Percentiles rank a stretch among this genome's conserved stretches.
Evolutionary conservation across 2,888 invertebrate genomes (phyloP).

Genomic region (Drosophila differens): DNA sequence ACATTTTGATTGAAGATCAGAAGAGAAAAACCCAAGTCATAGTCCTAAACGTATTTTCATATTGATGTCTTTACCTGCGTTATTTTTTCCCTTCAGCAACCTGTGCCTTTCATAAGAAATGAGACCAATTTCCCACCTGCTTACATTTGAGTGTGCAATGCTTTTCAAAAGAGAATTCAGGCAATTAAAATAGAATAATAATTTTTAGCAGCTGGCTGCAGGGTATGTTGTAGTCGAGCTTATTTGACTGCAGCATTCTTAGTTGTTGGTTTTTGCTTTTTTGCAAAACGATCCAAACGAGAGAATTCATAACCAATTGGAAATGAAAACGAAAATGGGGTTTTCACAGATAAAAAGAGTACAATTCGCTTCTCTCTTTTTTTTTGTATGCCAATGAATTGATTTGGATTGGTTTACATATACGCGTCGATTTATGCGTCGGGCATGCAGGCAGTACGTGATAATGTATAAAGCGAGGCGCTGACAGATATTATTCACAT

Average conservation of each 20-base stretch:
- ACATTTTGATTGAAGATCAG: neutral
- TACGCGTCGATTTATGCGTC: conserved; percentile 46
- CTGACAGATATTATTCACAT: conserved; percentile 81
- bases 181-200: neutral
- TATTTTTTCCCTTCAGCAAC: neutral
- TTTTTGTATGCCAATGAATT: conserved; percentile 35
- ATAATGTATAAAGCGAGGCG: conserved; percentile 71
- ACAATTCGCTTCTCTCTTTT: conserved; percentile 65
- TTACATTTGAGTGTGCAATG: neutral
- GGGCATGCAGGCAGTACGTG: conserved; percentile 37
- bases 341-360: conserved; percentile 38
- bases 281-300: conserved; percentile 25
- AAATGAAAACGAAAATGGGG: conserved; percentile 52
- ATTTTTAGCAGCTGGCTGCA: neutral
- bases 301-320: conserved; percentile 23
- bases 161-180: neutral
- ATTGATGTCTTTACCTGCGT: neutral
- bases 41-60: neutral
- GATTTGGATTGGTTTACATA: conserved; percentile 43
- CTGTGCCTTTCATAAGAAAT: neutral
- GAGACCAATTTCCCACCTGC: neutral
- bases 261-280: conserved; percentile 13
- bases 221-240: neutral
- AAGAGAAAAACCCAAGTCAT: neutral
- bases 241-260: neutral